Percentiles rank a stretch among this genome's conserved stretches.
These are phyloP conservation scores for Oasisia sp. DNA, from an alignment of 2,888 invertebrate genomes.

Conservation along the genomic window DNA sequence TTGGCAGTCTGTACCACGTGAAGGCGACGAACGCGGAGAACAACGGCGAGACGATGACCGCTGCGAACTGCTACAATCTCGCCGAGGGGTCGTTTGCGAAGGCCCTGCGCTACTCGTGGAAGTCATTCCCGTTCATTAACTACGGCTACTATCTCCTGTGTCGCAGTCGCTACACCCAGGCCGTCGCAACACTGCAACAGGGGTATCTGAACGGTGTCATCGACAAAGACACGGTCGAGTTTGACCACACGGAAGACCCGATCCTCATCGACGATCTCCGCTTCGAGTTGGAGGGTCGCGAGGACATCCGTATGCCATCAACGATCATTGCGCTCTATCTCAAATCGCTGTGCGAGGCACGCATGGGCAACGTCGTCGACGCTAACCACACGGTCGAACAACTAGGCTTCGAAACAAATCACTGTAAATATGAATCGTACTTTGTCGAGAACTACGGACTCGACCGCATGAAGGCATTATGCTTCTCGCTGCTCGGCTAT, in stretches of 20 bases:
- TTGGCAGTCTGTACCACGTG: slow-evolving; percentile 41
- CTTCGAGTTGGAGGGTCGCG: slow-evolving; percentile 34
- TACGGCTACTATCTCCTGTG: slow-evolving; percentile 39
- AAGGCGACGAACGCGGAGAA: slow-evolving; percentile 34
- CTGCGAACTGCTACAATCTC: slow-evolving; percentile 27
- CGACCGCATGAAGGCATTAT: slow-evolving; percentile 37
- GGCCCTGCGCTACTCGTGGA: slow-evolving; percentile 40
- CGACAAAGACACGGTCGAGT: slow-evolving; percentile 41
- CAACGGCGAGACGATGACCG: slow-evolving; percentile 23
- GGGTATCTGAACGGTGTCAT: slow-evolving; percentile 41
- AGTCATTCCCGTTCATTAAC: slow-evolving; percentile 41
- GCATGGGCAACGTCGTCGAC: slow-evolving; percentile 30
- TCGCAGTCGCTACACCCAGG: slow-evolving; percentile 31
- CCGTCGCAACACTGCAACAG: slow-evolving; percentile 33
- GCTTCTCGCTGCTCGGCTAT: slow-evolving; percentile 34
- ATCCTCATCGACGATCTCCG: slow-evolving; percentile 37
- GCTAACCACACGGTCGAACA: slow-evolving; percentile 32
- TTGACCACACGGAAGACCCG: slow-evolving; percentile 41
- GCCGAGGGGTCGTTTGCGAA: slow-evolving; percentile 37
- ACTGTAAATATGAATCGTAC: slow-evolving; percentile 34
- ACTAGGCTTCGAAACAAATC: slow-evolving; percentile 31
- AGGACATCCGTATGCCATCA: slow-evolving; percentile 38
- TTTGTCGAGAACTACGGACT: slow-evolving; percentile 36
- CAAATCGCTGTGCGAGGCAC: slow-evolving; percentile 32
- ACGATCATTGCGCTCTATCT: slow-evolving; percentile 37